Base-by-base conservation (phyloP, 2,797 vertebrate genomes). In the Menidia menidia region DNA sequence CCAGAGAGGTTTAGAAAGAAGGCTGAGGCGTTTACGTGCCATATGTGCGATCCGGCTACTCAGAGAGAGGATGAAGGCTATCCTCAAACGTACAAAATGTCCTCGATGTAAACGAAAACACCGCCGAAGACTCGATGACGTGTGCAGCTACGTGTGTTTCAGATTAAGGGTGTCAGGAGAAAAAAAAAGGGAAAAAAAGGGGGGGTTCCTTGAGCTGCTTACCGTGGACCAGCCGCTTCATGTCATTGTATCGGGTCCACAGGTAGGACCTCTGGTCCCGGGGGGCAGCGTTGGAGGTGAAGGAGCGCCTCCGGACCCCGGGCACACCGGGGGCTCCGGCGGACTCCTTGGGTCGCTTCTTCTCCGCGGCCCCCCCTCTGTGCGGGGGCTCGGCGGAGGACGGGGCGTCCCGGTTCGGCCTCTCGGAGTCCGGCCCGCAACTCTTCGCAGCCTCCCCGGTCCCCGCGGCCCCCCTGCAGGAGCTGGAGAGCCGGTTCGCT, bases 181-280 rank as follows among this genome's bases (percentile, higher is more conserved):
- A 50, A 39, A 39, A 6, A 3, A 13, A 4, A 52, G 2, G 59
- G 6, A 39, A 6, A 3, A 13, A 4, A 52, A 3, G 59, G 6
- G 5, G 57, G 47, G 2, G 0, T 25, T 25, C 0, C 15, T 4
- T 8, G 13, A 25, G 25, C 25, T 25, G 42, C 87, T 87, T 89
- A 95, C 95, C 95, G 82, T 95, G 91, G 57, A 93, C 93, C 48
- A 91, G 78, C 41, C 93, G 84, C 47, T 90, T 93, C 81, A 85
- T 84, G 18, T 94, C 93, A 30, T 87, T 91, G 66, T 95, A 93
- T 0, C 93, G 86, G 11, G 86, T 73, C 94, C 94, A 94, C 41
- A 93, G 57, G 63, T 87, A 93, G 5, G 81, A 78, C 57, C 76
- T 90, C 57, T 84, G 71, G 78, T 92, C 92, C 44, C 68, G 1